Percentiles rank a stretch among this genome's conserved stretches.
These are phyloP conservation scores for Drosophila neotestacea DNA, from an alignment of 2,888 invertebrate species.

Conservation along the genomic window DNA sequence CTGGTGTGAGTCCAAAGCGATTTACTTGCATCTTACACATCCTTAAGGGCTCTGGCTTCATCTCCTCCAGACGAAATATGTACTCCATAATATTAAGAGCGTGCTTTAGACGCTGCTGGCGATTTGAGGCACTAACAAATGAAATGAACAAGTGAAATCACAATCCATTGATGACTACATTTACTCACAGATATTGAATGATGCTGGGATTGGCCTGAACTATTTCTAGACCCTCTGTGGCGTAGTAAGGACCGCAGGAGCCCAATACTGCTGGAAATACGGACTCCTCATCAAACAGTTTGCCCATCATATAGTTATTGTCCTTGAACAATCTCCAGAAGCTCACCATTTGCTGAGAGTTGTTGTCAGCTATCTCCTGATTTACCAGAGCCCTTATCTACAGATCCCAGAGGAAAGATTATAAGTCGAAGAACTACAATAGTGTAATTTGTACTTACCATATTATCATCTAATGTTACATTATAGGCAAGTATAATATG, in stretches of 20 bases:
- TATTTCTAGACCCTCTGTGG: conserved; percentile 81
- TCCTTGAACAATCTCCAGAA: conserved; percentile 84
- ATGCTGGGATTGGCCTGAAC: conserved; percentile 80
- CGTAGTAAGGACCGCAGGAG: conserved; percentile 84
- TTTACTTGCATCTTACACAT: conserved; percentile 83
- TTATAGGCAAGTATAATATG: conserved; percentile 84
- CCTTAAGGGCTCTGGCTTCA: conserved; percentile 83
- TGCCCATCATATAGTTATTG: conserved; percentile 85
- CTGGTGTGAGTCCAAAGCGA: conserved; percentile 82
- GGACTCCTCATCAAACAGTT: conserved; percentile 84
- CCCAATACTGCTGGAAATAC: conserved; percentile 83
- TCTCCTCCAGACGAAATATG: conserved; percentile 82
- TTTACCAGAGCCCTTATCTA: conserved; percentile 83
- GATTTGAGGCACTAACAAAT: conserved; percentile 76
- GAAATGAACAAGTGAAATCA: not conserved
- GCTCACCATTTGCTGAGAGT: conserved; percentile 83
- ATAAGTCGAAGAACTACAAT: not conserved
- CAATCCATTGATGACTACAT: fast-evolving
- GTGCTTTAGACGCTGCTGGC: conserved; percentile 82
- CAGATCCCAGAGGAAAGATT: not conserved
- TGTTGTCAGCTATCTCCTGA: conserved; percentile 83
- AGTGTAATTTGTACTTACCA: conserved; percentile 65
- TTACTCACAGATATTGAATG: conserved; percentile 82
- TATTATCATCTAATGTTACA: conserved; percentile 83
- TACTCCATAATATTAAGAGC: conserved; percentile 84